Evolutionary conservation across 2,113 vertebrate genomes (phyloP).

Genomic region (Crotalus horridus): DNA sequence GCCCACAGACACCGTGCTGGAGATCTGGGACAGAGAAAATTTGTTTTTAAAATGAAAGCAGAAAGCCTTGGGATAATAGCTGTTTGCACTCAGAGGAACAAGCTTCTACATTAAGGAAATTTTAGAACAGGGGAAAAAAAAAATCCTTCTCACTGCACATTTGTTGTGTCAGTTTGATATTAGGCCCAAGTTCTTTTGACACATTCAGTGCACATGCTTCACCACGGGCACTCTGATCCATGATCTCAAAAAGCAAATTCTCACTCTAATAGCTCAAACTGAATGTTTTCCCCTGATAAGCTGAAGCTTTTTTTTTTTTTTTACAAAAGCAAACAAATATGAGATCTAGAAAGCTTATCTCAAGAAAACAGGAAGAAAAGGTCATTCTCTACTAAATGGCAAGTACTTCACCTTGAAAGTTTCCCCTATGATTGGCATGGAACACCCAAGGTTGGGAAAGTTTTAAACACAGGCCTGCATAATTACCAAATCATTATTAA

Average conservation of each 20-base stretch:
- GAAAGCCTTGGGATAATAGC: background rate
- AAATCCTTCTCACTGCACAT: background rate
- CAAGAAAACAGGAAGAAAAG: conserved; percentile 42
- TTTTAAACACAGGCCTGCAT: conserved; percentile 53
- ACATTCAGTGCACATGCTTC: conserved; percentile 31
- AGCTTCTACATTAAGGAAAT: background rate
- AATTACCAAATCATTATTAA: conserved; percentile 61
- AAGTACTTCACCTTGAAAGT: conserved; percentile 51
- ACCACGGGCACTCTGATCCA: conserved; percentile 19
- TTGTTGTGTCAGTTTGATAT: background rate
- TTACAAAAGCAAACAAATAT: conserved; percentile 17
- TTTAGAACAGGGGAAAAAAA: background rate
- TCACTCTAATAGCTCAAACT: conserved; percentile 16
- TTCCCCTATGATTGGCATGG: conserved; percentile 46
- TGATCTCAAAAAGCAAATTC: conserved; percentile 31
- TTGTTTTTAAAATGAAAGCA: background rate
- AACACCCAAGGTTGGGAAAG: conserved; percentile 50
- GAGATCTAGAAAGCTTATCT: conserved; percentile 46
- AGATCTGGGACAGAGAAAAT: background rate
- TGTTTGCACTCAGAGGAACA: background rate
- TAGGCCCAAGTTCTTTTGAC: conserved; percentile 2
- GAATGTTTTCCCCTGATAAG: conserved; percentile 38
- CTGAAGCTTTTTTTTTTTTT: conserved; percentile 33
- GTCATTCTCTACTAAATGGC: conserved; percentile 47
- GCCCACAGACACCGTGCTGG: background rate